Conservation (phyloP, 2,888 invertebrate genomes). For the Hypomecis atomaria region DNA sequence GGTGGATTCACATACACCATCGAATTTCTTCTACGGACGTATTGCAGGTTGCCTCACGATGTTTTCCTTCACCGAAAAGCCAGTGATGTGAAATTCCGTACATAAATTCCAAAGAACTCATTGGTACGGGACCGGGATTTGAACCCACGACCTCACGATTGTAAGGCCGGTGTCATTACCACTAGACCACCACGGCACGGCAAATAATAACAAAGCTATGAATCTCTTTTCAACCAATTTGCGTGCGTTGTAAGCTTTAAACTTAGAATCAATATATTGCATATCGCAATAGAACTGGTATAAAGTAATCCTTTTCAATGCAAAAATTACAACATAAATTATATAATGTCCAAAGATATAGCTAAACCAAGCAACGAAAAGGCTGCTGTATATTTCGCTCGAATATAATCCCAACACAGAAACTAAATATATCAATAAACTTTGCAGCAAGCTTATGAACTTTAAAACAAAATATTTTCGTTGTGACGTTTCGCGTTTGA, state of each 20-base stretch:
- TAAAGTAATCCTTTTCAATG: neutral
- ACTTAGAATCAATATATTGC: neutral
- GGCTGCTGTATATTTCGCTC: too few species aligned
- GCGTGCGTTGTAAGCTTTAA: neutral
- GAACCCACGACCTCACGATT: too few species aligned
- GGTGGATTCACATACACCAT: too few species aligned
- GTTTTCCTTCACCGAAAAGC: too few species aligned
- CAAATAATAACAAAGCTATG: neutral
- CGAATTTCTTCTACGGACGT: too few species aligned
- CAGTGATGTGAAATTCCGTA: too few species aligned
- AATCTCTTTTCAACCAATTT: neutral
- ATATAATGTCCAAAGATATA: neutral
- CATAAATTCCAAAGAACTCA: too few species aligned
- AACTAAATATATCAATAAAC: neutral
- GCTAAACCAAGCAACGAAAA: neutral
- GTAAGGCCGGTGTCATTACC: too few species aligned
- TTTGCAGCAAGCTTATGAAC: neutral
- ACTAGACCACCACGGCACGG: too few species aligned
- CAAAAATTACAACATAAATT: neutral
- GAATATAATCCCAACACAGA: too few species aligned
- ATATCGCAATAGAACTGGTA: constrained; percentile 1
- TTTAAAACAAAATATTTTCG: neutral
- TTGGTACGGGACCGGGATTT: too few species aligned
- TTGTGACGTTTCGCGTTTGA: neutral
- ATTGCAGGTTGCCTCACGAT: too few species aligned